A percentile compares a stretch with the other conserved stretches of the same genome.
Evolutionary conservation across 1,140 invertebrate genomes (phyloP).

Genomic region (Drosophila ambigua): DNA sequence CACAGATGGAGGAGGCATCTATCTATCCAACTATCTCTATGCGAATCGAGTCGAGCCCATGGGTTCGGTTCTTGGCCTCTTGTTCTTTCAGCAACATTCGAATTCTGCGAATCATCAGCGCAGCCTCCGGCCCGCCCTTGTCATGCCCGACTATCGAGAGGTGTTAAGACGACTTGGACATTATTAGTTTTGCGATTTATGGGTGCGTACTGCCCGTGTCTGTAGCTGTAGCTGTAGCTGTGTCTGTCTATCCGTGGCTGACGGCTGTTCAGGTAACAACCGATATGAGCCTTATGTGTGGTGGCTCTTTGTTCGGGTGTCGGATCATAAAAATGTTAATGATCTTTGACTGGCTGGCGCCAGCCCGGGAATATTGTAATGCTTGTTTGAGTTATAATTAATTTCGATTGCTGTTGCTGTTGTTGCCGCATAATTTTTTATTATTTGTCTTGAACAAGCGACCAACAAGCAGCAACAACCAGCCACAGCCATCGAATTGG

Average conservation of each 20-base stretch:
- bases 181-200: slow-evolving; percentile 76
- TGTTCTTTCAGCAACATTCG: slow-evolving; percentile 18
- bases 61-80: not conserved
- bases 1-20: not conserved
- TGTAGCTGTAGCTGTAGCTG: slow-evolving; percentile 1
- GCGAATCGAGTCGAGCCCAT: not conserved
- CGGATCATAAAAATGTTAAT: slow-evolving; percentile 82
- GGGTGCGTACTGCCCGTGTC: slow-evolving; percentile 37
- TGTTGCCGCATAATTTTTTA: slow-evolving; percentile 70
- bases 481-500: slow-evolving; percentile 22
- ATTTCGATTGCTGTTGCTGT: slow-evolving; percentile 64
- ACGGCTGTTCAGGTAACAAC: slow-evolving; percentile 60
- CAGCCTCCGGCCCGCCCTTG: slow-evolving; percentile 23
- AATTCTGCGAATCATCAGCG: slow-evolving; percentile 69
- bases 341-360: slow-evolving; percentile 76
- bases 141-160: slow-evolving; percentile 20
- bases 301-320: slow-evolving; percentile 74
- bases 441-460: slow-evolving; percentile 64
- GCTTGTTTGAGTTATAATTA: slow-evolving; percentile 82
- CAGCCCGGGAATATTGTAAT: slow-evolving; percentile 72
- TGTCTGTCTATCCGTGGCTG: slow-evolving; percentile 1
- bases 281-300: slow-evolving; percentile 66
- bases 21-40: too few species aligned
- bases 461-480: slow-evolving; percentile 27
- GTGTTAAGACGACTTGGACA: slow-evolving; percentile 77